phyloP scores from a whole-genome alignment of 2,113 vertebrate species.

The Gavialis gangeticus region DNA sequence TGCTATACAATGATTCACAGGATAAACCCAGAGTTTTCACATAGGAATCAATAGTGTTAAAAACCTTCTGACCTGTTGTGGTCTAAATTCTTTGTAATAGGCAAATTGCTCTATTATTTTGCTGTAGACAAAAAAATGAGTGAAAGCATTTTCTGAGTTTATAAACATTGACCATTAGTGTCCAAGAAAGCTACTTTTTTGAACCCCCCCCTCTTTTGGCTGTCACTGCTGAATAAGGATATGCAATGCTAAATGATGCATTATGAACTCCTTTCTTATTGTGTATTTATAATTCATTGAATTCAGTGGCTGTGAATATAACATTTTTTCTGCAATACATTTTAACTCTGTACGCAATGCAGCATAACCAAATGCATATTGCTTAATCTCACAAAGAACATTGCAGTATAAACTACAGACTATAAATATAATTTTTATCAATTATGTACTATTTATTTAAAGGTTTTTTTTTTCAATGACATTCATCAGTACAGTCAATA shows the following conservation, averaged over 20 bases:
- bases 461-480: neutral
- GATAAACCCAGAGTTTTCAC: too few species aligned
- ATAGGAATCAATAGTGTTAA: too few species aligned
- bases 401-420: neutral
- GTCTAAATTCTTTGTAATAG: too few species aligned
- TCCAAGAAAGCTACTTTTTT: neutral
- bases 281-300: neutral
- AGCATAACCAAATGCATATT: neutral
- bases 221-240: neutral
- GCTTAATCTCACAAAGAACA: neutral
- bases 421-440: too few species aligned
- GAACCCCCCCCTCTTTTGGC: fast-evolving
- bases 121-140: too few species aligned
- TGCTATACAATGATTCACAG: neutral
- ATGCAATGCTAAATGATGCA: neutral
- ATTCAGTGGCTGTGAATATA: neutral
- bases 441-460: neutral
- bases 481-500: neutral
- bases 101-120: too few species aligned
- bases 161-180: too few species aligned
- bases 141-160: too few species aligned
- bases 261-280: neutral
- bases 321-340: neutral
- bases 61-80: too few species aligned
- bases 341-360: neutral